Evolutionary conservation across 2,113 vertebrate genomes (phyloP).

Genomic region (Atractosteus spatula): DNA sequence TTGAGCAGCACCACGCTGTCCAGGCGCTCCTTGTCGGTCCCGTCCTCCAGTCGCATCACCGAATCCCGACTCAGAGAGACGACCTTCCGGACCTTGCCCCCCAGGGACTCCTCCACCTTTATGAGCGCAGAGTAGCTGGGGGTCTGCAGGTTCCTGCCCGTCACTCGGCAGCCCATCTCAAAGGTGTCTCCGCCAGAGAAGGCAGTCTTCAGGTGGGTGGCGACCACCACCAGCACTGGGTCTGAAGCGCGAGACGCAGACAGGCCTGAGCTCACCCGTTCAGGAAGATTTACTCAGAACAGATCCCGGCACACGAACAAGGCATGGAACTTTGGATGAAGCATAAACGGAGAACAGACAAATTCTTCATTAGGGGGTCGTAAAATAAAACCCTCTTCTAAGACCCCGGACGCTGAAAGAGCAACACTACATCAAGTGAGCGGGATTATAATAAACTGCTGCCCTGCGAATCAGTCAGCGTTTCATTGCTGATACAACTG

Average conservation of each 20-base stretch:
- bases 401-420: too few species aligned
- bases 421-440: too few species aligned
- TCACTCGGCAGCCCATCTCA: conserved; percentile 86
- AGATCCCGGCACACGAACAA: too few species aligned
- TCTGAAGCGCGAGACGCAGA: conserved; percentile 19
- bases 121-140: conserved; percentile 84
- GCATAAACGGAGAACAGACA: too few species aligned
- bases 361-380: too few species aligned
- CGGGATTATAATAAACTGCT: too few species aligned
- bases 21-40: conserved; percentile 70
- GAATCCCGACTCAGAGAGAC: conserved; percentile 84
- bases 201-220: conserved; percentile 71
- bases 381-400: too few species aligned
- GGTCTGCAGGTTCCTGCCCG: conserved; percentile 77
- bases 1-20: conserved; percentile 85
- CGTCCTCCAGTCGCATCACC: conserved; percentile 76
- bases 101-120: conserved; percentile 64
- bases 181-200: conserved; percentile 87
- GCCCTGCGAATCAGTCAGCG: too few species aligned
- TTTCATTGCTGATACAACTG: too few species aligned
- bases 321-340: too few species aligned
- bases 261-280: too few species aligned
- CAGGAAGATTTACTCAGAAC: too few species aligned
- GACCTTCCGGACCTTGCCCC: conserved; percentile 67
- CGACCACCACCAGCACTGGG: conserved; percentile 43